Percentiles rank a stretch among this genome's conserved stretches.
These are phyloP conservation scores for Chionoecetes opilio DNA, from an alignment of 1,140 invertebrate species.

Conservation along the genomic window DNA sequence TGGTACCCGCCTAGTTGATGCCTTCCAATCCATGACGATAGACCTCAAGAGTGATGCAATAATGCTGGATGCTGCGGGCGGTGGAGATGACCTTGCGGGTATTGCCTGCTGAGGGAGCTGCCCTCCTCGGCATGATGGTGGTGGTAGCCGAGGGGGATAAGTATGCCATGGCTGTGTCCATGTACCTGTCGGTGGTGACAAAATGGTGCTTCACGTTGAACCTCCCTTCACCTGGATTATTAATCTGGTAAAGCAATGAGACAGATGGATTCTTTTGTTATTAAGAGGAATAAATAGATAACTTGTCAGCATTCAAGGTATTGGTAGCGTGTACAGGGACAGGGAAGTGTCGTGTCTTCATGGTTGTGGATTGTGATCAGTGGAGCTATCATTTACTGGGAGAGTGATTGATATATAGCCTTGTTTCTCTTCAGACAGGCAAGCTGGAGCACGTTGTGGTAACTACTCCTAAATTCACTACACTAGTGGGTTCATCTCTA, in stretches of 20 bases:
- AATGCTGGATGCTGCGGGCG: conserved; percentile 88
- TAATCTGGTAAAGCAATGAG: conserved; percentile 62
- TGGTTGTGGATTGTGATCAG: no score
- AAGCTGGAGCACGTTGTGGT: no score
- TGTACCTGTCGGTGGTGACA: conserved; percentile 91
- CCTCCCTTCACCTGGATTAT: conserved; percentile 88
- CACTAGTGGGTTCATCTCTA: no score
- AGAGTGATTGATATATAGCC: no score
- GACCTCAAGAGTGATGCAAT: conserved; percentile 92
- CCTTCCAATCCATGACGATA: conserved; percentile 88
- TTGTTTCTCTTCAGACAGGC: no score
- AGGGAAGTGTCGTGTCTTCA: no score
- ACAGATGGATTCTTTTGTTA: no score
- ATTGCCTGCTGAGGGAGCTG: conserved; percentile 85
- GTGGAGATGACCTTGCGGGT: conserved; percentile 89
- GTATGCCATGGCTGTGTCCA: conserved; percentile 89
- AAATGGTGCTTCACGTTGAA: conserved; percentile 90
- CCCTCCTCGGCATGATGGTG: conserved; percentile 83
- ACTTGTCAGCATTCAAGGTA: no score
- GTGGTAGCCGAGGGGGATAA: conserved; percentile 88
- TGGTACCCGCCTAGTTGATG: conserved; percentile 88
- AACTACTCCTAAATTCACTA: no score
- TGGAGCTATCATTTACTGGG: no score
- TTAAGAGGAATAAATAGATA: no score
- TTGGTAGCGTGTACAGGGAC: no score